Base-by-base conservation (phyloP, 53 echinoderm and acorn worm genomes). In the Stichopus horrens region DNA sequence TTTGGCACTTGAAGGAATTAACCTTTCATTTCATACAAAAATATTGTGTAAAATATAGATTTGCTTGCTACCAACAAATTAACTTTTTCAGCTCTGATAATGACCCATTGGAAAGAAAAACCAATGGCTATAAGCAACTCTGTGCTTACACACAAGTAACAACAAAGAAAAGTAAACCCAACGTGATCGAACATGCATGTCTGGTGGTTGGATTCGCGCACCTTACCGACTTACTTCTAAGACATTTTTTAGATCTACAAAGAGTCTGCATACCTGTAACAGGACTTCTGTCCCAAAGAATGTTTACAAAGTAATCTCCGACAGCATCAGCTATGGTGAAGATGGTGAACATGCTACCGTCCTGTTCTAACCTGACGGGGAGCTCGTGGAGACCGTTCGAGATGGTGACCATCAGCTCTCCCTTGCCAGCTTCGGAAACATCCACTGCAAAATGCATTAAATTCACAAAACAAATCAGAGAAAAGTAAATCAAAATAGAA, bases 391-490 rank as follows among this genome's bases (percentile, higher is more conserved):
- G 86, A 52, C 93, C 96, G 73, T 99, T 94, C n/a, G 76, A 92
- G 89, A 96, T 96, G 55, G 94, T 89, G 0, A 99, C 99, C 0
- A 67, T 88, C 8, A 98, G 88, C 53, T 96, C 95, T 4, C 99
- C 99, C n/a, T 95, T 90, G 5, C 99, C 99, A 9, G 99, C 99
- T 20, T 98, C 99, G 9, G 90, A 73, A 0, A 94, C 93, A 83
- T 98, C 99, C 87, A 98, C 99, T 98, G 85, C 11, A 84, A 8
- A 20, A 52, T 53, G 68, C 14, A 83, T 1, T 23, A 0, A 37
- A 23, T 19, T 19, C 8, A 58, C 9, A 54, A 53, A 54, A 52
- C 18, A 89, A 16, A 58, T 73, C 71, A n/a, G 67, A 84, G 10
- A 9, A 74, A 23, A 63, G 4, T 23, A 86, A 67, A 19, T 66